phyloP scores from a whole-genome alignment of 2,888 invertebrate species.

The Fabriciana adippe region DNA sequence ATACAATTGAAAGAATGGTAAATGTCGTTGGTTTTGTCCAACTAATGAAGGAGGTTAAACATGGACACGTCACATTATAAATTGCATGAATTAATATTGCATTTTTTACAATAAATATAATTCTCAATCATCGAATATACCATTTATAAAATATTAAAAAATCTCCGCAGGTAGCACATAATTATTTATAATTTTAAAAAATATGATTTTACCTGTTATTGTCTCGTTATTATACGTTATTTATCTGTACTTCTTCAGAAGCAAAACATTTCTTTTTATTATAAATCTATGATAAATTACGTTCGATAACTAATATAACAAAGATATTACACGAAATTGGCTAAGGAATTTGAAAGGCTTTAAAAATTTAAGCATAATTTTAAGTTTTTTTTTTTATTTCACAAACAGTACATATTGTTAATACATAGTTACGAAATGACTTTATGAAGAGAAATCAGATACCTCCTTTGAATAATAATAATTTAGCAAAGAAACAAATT shows the following conservation, averaged over 20 bases:
- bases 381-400: not conserved
- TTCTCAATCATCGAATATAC: constrained; percentile 30
- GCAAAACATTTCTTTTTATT: constrained; percentile 17
- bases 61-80: constrained; percentile 44
- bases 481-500: too few relatives aligned
- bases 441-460: too few relatives aligned
- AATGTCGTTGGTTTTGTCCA: constrained; percentile 77
- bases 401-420: not conserved
- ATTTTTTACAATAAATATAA: constrained; percentile 29
- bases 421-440: not conserved
- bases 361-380: too few relatives aligned
- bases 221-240: constrained; percentile 7
- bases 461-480: too few relatives aligned
- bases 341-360: not conserved
- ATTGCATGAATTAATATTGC: constrained; percentile 35
- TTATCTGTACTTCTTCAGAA: constrained; percentile 21
- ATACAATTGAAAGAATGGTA: constrained; percentile 51
- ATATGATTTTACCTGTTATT: constrained; percentile 13
- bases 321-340: not conserved
- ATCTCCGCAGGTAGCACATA: constrained; percentile 29
- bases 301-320: not conserved
- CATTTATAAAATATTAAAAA: constrained; percentile 27
- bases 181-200: constrained; percentile 34
- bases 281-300: constrained; percentile 4
- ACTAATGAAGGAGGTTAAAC: constrained; percentile 66